phyloP scores from a whole-genome alignment of 2,888 invertebrate genomes.

The Thera obeliscata region DNA sequence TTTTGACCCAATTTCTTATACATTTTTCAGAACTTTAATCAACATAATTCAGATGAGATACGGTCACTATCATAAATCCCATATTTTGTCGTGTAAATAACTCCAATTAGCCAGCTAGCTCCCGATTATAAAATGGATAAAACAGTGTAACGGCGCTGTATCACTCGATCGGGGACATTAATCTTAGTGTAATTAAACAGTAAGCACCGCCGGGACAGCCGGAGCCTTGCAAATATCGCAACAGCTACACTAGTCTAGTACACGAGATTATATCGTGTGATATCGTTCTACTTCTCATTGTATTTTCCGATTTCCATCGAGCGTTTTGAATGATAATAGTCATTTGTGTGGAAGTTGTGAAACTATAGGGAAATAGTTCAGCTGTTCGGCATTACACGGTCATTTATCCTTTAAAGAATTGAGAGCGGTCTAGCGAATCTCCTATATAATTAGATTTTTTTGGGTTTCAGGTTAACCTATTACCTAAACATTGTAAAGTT shows the following conservation, averaged over 20 bases:
- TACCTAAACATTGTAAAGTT: too few species aligned
- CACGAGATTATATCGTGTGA: not conserved
- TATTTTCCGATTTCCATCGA: not conserved
- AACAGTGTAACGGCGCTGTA: conserved; percentile 13
- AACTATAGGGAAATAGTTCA: not conserved
- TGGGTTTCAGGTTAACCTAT: too few species aligned
- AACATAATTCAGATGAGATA: conserved; percentile 1
- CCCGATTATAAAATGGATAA: conserved; percentile 26
- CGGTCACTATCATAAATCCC: conserved; percentile 18
- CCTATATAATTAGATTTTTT: too few species aligned
- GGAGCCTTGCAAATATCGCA: conserved; percentile 8
- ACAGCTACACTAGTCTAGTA: conserved; percentile 4
- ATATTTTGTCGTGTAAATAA: conserved; percentile 31
- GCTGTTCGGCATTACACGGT: not conserved
- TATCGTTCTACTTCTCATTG: not conserved
- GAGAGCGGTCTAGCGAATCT: too few species aligned
- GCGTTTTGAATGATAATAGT: not conserved
- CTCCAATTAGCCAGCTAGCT: conserved; percentile 25
- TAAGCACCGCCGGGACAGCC: conserved; percentile 16
- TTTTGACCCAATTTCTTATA: too few species aligned
- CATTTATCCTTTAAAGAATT: not conserved
- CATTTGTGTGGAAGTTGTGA: not conserved
- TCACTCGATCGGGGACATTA: conserved; percentile 18
- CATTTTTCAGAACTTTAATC: not conserved
- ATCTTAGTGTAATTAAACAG: conserved; percentile 29